Conservation (phyloP, 2,888 invertebrate genomes). For the Zonitis immaculata region DNA sequence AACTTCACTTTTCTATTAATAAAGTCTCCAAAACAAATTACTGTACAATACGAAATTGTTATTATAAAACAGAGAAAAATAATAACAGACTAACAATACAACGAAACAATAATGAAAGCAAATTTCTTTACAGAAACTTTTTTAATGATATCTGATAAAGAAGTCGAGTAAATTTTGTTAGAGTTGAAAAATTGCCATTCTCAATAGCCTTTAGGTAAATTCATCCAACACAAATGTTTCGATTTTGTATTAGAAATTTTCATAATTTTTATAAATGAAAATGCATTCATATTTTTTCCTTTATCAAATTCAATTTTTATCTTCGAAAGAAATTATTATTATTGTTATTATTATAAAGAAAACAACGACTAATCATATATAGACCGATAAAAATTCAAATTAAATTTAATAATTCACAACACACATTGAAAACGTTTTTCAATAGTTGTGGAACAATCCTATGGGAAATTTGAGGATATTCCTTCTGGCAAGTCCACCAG, state of each 20-base stretch:
- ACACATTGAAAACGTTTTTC: conserved; percentile 39
- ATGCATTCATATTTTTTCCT: no score
- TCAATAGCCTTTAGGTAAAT: background rate
- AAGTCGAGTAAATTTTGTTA: background rate
- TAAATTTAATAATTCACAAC: conserved; percentile 40
- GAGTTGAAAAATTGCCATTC: background rate
- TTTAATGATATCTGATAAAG: background rate
- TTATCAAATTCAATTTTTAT: no score
- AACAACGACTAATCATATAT: conserved; percentile 17
- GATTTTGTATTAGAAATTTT: background rate
- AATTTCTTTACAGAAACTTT: background rate
- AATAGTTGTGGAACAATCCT: conserved; percentile 33
- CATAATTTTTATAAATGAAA: background rate
- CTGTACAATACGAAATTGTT: background rate
- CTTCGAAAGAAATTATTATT: no score
- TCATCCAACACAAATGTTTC: background rate
- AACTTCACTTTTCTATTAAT: background rate
- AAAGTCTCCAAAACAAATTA: background rate
- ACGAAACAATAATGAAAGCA: background rate
- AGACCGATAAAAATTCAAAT: conserved; percentile 36
- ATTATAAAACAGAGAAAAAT: background rate
- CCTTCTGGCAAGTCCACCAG: conserved; percentile 35
- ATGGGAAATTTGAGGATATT: conserved; percentile 38
- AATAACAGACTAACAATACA: background rate
- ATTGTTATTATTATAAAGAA: no score